These are phyloP conservation scores for Aleiodes alternator DNA, from an alignment of 2,888 invertebrate species.

Conservation along the genomic window DNA sequence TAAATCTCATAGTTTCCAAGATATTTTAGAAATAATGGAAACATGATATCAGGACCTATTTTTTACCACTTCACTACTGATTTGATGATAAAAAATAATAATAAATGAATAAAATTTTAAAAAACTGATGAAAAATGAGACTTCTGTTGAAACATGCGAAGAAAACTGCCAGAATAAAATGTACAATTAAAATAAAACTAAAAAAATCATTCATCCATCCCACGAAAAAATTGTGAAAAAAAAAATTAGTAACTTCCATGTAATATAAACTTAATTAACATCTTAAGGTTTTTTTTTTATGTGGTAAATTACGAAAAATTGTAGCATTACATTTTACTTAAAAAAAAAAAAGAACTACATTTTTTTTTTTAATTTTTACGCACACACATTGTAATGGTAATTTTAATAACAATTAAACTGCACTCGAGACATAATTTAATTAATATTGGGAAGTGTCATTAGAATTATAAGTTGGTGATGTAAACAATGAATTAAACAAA, in stretches of 20 bases:
- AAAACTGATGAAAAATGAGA: conserved; percentile 2
- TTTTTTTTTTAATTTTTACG: conserved; percentile 15
- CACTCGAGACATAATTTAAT: conserved; percentile 19
- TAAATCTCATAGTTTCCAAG: too few relatives aligned
- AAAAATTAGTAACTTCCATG: conserved; percentile 25
- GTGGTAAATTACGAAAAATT: conserved; percentile 7
- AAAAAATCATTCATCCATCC: conserved; percentile 22
- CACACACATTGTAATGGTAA: conserved; percentile 19
- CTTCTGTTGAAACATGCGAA: conserved; percentile 11
- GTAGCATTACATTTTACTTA: conserved; percentile 17
- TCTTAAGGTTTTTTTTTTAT: conserved; percentile 6
- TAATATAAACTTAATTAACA: conserved; percentile 24
- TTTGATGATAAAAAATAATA: neutral
- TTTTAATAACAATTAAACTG: conserved; percentile 20
- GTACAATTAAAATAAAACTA: conserved; percentile 15
- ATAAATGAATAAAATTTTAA: neutral
- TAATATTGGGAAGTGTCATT: conserved; percentile 23
- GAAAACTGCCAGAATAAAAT: conserved; percentile 18
- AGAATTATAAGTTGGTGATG: conserved; percentile 26
- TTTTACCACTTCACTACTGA: too few relatives aligned
- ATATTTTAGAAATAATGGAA: too few relatives aligned
- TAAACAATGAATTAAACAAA: conserved; percentile 13
- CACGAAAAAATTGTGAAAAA: neutral
- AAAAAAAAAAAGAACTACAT: neutral
- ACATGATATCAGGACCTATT: too few relatives aligned